These are phyloP conservation scores for Anguilla rostrata DNA, from an alignment of 2,113 vertebrate genomes.

Conservation along the genomic window DNA sequence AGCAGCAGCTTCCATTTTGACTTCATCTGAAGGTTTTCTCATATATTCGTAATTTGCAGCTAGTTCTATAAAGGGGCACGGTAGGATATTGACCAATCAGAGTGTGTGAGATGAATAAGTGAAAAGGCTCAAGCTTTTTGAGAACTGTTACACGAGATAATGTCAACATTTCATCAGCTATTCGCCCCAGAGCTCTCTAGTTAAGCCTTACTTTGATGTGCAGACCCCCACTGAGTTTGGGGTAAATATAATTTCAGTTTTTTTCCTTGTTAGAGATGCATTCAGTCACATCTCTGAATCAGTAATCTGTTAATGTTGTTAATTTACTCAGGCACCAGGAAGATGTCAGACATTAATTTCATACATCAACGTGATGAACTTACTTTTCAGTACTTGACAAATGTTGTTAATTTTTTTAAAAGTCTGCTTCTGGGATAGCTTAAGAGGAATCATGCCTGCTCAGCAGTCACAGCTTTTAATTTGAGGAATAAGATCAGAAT, in stretches of 20 bases:
- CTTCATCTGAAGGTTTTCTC: neutral
- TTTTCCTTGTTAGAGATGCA: neutral
- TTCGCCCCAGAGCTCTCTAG: neutral
- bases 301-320: neutral
- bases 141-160: neutral
- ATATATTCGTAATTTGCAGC: neutral
- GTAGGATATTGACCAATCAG: neutral
- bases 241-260: neutral
- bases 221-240: too few species aligned
- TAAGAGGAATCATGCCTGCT: neutral
- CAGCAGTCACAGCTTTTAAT: neutral
- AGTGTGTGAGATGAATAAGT: neutral
- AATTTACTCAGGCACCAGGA: neutral
- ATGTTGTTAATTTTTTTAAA: neutral
- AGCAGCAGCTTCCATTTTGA: neutral
- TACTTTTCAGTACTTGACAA: neutral
- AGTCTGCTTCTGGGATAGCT: neutral
- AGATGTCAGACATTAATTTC: neutral
- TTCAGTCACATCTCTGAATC: neutral
- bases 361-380: neutral
- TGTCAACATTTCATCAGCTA: neutral
- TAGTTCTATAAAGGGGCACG: neutral
- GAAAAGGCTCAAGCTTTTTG: neutral
- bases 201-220: neutral
- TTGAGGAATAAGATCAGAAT: neutral